Evolutionary conservation across 2,113 vertebrate species (phyloP).

Genomic region (Pachyramphus minor): DNA sequence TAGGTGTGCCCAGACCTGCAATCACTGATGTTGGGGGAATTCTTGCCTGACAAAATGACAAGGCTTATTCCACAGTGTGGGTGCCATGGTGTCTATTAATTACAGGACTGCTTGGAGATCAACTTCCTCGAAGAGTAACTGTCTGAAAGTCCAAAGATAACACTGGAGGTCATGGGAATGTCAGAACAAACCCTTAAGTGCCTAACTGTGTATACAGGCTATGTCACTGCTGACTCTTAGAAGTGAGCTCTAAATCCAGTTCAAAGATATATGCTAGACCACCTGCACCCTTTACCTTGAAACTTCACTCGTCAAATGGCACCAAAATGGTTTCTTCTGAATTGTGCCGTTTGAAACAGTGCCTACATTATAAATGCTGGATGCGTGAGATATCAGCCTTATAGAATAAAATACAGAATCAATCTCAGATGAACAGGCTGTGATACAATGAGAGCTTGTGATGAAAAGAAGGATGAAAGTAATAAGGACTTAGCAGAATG

Average conservation of each 20-base stretch:
- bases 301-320: background rate
- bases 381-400: background rate
- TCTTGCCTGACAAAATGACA: background rate
- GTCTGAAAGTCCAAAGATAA: background rate
- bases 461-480: background rate
- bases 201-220: background rate
- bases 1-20: background rate
- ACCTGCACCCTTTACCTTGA: background rate
- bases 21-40: background rate
- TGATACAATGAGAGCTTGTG: background rate
- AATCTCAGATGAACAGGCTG: background rate
- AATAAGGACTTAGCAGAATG: background rate
- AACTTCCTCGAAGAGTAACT: background rate
- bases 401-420: background rate
- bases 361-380: background rate
- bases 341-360: background rate
- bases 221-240: background rate
- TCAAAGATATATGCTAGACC: background rate
- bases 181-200: background rate
- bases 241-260: background rate
- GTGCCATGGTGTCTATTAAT: background rate
- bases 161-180: background rate
- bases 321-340: background rate
- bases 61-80: background rate
- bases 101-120: background rate